Percentiles rank a stretch among this genome's conserved stretches.
Conservation (phyloP, 2,113 vertebrate genomes). For the Danio rerio region DNA sequence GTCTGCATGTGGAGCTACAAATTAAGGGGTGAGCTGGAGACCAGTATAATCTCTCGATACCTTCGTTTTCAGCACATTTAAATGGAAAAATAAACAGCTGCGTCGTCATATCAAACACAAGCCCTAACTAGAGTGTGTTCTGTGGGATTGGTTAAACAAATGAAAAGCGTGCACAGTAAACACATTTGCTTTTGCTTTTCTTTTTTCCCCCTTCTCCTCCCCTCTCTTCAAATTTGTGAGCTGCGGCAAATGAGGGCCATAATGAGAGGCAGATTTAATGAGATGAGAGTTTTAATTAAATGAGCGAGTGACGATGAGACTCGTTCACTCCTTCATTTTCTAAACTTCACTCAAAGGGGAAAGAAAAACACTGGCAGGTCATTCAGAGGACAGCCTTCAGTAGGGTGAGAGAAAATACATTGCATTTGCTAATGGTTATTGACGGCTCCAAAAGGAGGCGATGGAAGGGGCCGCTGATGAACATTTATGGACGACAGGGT, state of each 20-base stretch:
- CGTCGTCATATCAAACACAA: conserved; percentile 69
- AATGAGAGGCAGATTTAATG: conserved; percentile 77
- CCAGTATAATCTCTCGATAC: conserved; percentile 74
- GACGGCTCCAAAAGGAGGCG: conserved; percentile 19
- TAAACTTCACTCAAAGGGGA: conserved; percentile 50
- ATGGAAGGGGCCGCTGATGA: conserved; percentile 14
- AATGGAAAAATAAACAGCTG: conserved; percentile 77
- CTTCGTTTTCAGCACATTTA: conserved; percentile 76
- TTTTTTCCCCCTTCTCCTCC: conserved; percentile 21
- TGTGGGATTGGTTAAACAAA: conserved; percentile 73
- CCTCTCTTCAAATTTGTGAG: conserved; percentile 65
- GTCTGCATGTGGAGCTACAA: conserved; percentile 77
- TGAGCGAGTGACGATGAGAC: conserved; percentile 69
- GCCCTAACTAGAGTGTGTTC: conserved; percentile 73
- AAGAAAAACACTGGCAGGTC: conserved; percentile 65
- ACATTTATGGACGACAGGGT: neutral
- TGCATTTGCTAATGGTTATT: conserved; percentile 35
- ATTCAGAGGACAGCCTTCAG: conserved; percentile 58
- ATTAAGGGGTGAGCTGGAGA: conserved; percentile 79
- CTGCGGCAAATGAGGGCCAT: conserved; percentile 72
- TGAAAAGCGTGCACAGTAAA: conserved; percentile 77
- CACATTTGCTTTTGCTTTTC: conserved; percentile 65
- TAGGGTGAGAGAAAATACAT: conserved; percentile 25
- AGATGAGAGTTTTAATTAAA: conserved; percentile 76
- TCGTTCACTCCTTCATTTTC: conserved; percentile 49